Base-by-base conservation (phyloP, 2,888 invertebrate species). In the Tipula confusa region DNA sequence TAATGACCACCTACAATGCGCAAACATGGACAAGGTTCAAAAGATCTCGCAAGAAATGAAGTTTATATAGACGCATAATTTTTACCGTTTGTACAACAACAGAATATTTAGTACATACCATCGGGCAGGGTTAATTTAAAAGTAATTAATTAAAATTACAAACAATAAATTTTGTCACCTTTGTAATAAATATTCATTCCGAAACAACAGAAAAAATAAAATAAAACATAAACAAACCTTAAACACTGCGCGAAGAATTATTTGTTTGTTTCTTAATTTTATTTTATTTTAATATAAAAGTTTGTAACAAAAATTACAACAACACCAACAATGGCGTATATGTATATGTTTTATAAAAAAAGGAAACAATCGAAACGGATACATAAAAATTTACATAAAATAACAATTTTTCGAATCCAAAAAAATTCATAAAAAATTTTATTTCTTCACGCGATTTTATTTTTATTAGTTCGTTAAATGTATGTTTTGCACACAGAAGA, bases 321-420 rank as follows among this genome's bases (percentile, higher is more conserved):
- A 29, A 29, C 29, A 80, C 29, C 29, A 80, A 80, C 13, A 28
- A 2, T 11, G 24, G 28, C 13, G 28, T 79, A n/a, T 15, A 80
- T n/a, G 13, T 80, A 80, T 80, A 29, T 29, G 6, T 15, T n/a
- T n/a, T 43, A 29, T 6, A 80, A n/a, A 80, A 80, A 80, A 80
- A 80, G 80, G 80, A 80, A 80, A 80, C 80, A 80, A 80, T 80
- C 80, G 80, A 80, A 80, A 80, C 80, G 80, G 80, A 80, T 80
- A 80, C 80, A 80, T 80, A 80, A 80, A 80, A 80, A 29, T 80
- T 80, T n/a, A 80, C 80, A 80, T 80, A 80, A 80, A 29, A 80
- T 29, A 80, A 80, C 80, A 80, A 80, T 80, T 80, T 80, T 80
- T 80, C 31, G 80, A 80, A 80, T 80, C 29, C 29, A 80, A 80